These are phyloP conservation scores for Prinia subflava DNA, from an alignment of 2,113 vertebrate species.

Conservation along the genomic window DNA sequence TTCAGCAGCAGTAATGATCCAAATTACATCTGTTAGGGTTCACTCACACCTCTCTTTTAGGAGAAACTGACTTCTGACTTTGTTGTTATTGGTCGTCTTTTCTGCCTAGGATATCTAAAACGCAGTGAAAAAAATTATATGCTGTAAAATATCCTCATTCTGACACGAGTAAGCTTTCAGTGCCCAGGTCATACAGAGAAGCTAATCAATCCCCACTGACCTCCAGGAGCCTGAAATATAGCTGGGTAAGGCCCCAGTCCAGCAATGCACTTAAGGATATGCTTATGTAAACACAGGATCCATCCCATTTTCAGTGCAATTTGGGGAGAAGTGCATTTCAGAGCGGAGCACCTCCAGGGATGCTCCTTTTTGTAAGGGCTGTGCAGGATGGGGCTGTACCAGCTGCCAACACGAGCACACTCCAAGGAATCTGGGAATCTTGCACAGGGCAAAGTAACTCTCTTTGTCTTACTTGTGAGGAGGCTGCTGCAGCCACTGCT, in stretches of 20 bases:
- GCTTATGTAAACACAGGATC: not conserved
- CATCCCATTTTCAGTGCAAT: not conserved
- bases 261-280: constrained; percentile 37
- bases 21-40: constrained; percentile 29
- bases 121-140: not conserved
- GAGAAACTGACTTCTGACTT: not conserved
- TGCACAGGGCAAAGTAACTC: not conserved
- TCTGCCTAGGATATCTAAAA: not conserved
- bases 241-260: not conserved
- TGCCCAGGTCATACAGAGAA: not conserved
- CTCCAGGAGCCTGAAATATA: not conserved
- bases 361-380: not conserved
- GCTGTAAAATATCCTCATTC: not conserved
- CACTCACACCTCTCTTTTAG: not conserved
- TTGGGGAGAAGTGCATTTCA: not conserved
- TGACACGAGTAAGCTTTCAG: not conserved
- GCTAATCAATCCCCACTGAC: constrained; percentile 7
- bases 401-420: not conserved
- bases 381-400: not conserved
- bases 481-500: not conserved
- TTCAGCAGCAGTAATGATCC: constrained; percentile 34
- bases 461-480: not conserved
- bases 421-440: not conserved
- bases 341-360: not conserved
- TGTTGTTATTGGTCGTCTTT: not conserved